Percentiles rank a stretch among this genome's conserved stretches.
phyloP scores from a whole-genome alignment of 2,888 invertebrate species.

The Netelia inedita region DNA sequence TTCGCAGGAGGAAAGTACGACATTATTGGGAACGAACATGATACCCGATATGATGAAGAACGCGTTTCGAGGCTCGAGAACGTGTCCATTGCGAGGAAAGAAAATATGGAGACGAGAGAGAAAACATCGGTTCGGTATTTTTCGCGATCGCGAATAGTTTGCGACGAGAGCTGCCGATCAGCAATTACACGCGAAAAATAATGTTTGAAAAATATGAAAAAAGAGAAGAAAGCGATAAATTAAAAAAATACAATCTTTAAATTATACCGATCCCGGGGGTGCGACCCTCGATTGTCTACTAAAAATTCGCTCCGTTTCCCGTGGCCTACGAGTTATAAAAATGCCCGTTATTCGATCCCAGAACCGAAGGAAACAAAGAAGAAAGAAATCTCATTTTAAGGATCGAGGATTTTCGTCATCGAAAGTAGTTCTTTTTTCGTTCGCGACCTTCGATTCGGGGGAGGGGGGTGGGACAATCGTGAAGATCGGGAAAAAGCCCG shows the following conservation, averaged over 20 bases:
- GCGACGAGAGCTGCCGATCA: neutral
- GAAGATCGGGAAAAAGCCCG: slow-evolving; percentile 25
- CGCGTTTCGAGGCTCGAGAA: neutral
- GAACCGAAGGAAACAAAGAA: neutral
- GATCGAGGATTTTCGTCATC: slow-evolving; percentile 27
- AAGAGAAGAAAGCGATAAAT: neutral
- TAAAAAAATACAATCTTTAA: neutral
- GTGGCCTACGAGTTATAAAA: neutral
- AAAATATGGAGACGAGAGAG: neutral
- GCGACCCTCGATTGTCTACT: neutral
- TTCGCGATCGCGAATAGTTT: neutral
- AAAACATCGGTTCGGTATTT: neutral
- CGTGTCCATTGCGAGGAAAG: neutral
- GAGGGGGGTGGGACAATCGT: slow-evolving; percentile 13
- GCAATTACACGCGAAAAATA: no score
- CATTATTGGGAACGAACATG: neutral
- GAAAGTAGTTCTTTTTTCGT: slow-evolving; percentile 12
- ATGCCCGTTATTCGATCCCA: neutral
- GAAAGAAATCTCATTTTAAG: slow-evolving; percentile 8
- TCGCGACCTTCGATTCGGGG: slow-evolving; percentile 20
- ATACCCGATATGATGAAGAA: neutral
- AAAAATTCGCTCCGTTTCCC: neutral
- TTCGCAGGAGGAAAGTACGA: neutral
- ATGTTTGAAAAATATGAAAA: slow-evolving; percentile 1
- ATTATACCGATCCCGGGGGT: no score